Evolutionary conservation across 2,888 invertebrate species (phyloP).

Genomic region (Mesochorus sp.): DNA sequence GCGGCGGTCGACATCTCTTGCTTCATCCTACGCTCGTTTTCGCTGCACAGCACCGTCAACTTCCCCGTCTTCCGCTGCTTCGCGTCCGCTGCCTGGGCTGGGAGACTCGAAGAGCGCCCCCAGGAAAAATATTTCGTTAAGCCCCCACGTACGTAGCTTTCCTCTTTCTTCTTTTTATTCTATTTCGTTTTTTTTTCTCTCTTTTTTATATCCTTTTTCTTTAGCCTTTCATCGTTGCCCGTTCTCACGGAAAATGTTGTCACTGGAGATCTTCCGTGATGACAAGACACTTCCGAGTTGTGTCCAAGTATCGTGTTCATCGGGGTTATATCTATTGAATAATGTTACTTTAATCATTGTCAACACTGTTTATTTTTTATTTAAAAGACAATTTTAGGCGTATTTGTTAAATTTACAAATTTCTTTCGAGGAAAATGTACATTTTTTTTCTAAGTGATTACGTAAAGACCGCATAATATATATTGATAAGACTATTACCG

Average conservation of each 20-base stretch:
- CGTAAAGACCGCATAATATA: too few relatives aligned
- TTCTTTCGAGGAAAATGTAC: too few relatives aligned
- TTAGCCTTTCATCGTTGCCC: not conserved
- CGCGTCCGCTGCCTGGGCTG: conserved; percentile 19
- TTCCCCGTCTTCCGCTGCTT: not conserved
- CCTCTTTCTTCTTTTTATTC: not conserved
- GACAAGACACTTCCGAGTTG: conserved; percentile 10
- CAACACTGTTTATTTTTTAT: too few relatives aligned
- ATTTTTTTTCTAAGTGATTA: too few relatives aligned
- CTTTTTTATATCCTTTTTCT: conserved; percentile 1
- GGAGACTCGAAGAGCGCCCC: conserved; percentile 20
- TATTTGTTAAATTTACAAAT: too few relatives aligned
- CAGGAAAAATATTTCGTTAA: conserved; percentile 57
- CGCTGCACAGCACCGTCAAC: conserved; percentile 31
- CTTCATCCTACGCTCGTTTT: conserved; percentile 54
- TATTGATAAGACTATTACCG: too few relatives aligned
- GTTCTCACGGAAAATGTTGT: conserved; percentile 25
- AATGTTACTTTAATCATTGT: too few relatives aligned
- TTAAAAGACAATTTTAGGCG: too few relatives aligned
- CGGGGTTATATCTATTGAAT: too few relatives aligned
- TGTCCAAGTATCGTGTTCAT: too few relatives aligned
- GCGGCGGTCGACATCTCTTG: conserved; percentile 62
- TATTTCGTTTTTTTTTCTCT: not conserved
- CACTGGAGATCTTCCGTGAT: not conserved
- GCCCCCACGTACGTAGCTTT: conserved; percentile 50